A percentile compares a stretch with the other conserved stretches of the same genome.
These are phyloP conservation scores for Caenorhabditis inopinata DNA, from an alignment of 1,140 invertebrate genomes.

Conservation along the genomic window DNA sequence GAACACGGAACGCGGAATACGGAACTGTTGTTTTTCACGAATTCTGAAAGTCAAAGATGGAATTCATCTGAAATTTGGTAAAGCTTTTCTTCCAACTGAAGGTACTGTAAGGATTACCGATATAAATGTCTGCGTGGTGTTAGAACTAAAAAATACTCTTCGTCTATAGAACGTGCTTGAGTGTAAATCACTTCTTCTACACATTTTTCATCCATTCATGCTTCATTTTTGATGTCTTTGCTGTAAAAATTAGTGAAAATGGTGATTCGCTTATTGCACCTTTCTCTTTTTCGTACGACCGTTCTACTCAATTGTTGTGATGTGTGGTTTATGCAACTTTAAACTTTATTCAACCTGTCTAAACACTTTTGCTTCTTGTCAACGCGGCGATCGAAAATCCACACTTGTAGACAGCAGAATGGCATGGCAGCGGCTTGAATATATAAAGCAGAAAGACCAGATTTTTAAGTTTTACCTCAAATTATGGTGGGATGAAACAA, in stretches of 20 bases:
- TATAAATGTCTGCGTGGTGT: background rate
- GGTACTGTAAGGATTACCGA: slow-evolving; percentile 12
- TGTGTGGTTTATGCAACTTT: background rate
- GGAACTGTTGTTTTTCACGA: too few relatives aligned
- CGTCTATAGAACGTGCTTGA: slow-evolving; percentile 22
- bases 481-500: background rate
- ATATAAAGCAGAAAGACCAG: background rate
- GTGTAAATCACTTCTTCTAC: background rate
- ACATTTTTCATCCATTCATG: background rate
- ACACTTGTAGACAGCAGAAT: background rate
- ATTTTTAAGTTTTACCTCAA: background rate
- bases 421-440: background rate
- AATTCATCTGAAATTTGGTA: background rate
- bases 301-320: background rate
- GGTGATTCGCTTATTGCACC: background rate
- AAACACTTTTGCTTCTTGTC: background rate
- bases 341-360: too few relatives aligned
- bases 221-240: slow-evolving; percentile 17
- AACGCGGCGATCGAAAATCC: slow-evolving; percentile 9
- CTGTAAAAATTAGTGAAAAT: slow-evolving; percentile 27
- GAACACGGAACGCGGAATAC: too few relatives aligned
- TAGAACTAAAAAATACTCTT: slow-evolving; percentile 24
- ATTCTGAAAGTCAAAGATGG: background rate
- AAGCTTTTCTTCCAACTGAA: background rate
- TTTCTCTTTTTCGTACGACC: background rate